Conservation (phyloP, 2,888 invertebrate genomes). For the Hofmannophila pseudospretella region DNA sequence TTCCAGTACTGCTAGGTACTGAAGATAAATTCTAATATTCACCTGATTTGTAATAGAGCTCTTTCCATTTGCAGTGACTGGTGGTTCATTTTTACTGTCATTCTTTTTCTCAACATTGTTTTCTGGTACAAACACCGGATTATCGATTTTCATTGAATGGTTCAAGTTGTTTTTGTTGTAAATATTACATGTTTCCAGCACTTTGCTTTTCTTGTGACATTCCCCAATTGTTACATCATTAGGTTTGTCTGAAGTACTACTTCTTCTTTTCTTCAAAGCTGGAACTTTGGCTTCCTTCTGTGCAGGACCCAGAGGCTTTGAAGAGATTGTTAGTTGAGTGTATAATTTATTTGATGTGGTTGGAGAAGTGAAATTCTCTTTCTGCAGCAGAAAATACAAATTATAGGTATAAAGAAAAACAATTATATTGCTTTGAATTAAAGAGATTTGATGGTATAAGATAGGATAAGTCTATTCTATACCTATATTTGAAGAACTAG, state of each 20-base stretch:
- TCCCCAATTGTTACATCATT: conserved; percentile 54
- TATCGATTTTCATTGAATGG: conserved; percentile 47
- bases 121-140: conserved; percentile 39
- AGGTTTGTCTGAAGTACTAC: conserved; percentile 71
- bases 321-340: conserved; percentile 66
- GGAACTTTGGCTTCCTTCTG: conserved; percentile 63
- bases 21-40: neutral
- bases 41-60: conserved; percentile 46
- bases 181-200: conserved; percentile 59
- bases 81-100: conserved; percentile 45
- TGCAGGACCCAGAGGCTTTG: conserved; percentile 46
- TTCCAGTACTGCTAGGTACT: too few relatives aligned
- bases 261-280: conserved; percentile 62
- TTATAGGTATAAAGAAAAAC: too few relatives aligned
- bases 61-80: conserved; percentile 59
- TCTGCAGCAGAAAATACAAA: conserved; percentile 38
- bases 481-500: too few relatives aligned
- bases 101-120: conserved; percentile 57
- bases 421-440: too few relatives aligned
- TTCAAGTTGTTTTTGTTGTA: conserved; percentile 51
- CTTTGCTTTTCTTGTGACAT: conserved; percentile 53
- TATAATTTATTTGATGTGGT: conserved; percentile 65
- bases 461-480: too few relatives aligned
- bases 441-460: too few relatives aligned
- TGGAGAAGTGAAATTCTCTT: conserved; percentile 57